Percentiles rank a stretch among this genome's conserved stretches.
Conservation (phyloP, 2,888 invertebrate genomes). For the Brachypterus glaber region DNA sequence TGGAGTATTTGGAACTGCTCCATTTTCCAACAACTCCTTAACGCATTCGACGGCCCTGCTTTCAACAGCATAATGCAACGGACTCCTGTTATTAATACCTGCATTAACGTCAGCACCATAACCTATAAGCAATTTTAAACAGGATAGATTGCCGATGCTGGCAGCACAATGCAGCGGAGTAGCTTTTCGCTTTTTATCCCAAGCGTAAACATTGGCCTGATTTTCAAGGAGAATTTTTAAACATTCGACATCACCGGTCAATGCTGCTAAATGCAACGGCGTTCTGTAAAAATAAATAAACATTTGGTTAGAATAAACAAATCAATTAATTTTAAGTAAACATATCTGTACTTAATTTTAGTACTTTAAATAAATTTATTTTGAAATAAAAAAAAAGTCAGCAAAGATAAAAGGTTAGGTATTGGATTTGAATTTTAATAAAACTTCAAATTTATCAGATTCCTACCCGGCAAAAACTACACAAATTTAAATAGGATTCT, state of each 20-base stretch:
- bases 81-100: conserved; percentile 56
- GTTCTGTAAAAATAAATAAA: conserved; percentile 42
- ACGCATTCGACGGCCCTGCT: conserved; percentile 68
- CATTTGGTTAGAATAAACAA: no score
- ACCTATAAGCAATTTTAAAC: conserved; percentile 55
- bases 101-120: conserved; percentile 74
- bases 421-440: no score
- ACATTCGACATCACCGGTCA: conserved; percentile 63
- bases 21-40: conserved; percentile 59
- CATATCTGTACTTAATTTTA: no score
- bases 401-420: no score
- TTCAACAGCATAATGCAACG: conserved; percentile 77
- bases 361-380: no score
- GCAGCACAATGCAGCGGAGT: conserved; percentile 74
- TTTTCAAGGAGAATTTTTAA: conserved; percentile 58
- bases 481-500: no score
- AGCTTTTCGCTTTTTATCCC: conserved; percentile 60
- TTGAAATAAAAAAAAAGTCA: no score
- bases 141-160: conserved; percentile 51
- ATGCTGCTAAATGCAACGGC: conserved; percentile 69
- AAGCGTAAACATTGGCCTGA: conserved; percentile 57
- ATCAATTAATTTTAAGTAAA: no score
- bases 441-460: no score
- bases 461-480: no score
- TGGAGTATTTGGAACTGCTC: conserved; percentile 74